Base-by-base conservation (phyloP, 2,113 vertebrate species). In the Chloropsis hardwickii region DNA sequence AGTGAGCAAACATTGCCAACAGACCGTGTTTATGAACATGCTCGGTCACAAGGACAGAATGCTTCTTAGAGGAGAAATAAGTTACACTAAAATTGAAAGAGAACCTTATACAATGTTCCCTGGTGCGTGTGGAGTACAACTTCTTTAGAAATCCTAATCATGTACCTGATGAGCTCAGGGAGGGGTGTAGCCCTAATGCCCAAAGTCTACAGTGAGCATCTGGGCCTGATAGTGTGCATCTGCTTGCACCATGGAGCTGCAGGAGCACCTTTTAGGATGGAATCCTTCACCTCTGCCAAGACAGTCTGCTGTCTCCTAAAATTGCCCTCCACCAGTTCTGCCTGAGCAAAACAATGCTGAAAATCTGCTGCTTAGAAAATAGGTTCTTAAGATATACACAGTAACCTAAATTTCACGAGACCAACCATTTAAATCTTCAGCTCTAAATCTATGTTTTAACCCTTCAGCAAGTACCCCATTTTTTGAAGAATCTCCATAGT, bases 161-260 rank as follows among this genome's bases (percentile, higher is more conserved):
- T 6, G 2, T 1, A 3, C 11, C 4, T 0, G 0, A 3, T 44
- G 50, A n/a, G n/a, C 23, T 44, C 2, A 0, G 42, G 5, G 2
- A 84, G 12, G 6, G 8, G 4, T 28, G 19, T n/a, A 35, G 53
- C 12, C 5, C 13, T 13, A 18, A 33, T 23, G 40, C 7, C 23
- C 50, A 44, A 28, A 64, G 4, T 18, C 35, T 33, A 5, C 47
- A 47, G 12, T 11, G 27, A 56, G 33, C 31, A 33, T 17, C 47
- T 92, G 51, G 25, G 33, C 12, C 29, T 50, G 39, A 54, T 13
- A 7, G 6, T 14, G 28, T 6, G 17, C 40, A 84, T 31, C 29
- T 93, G 13, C 44, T 29, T 61, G 50, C 42, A 45, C 33, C 28
- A 47, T 12, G 5, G 11, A 67, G 51, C 37, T 83, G 39, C 40